Base-by-base conservation (phyloP, 2,797 vertebrate species). In the Peromyscus melanophrys region DNA sequence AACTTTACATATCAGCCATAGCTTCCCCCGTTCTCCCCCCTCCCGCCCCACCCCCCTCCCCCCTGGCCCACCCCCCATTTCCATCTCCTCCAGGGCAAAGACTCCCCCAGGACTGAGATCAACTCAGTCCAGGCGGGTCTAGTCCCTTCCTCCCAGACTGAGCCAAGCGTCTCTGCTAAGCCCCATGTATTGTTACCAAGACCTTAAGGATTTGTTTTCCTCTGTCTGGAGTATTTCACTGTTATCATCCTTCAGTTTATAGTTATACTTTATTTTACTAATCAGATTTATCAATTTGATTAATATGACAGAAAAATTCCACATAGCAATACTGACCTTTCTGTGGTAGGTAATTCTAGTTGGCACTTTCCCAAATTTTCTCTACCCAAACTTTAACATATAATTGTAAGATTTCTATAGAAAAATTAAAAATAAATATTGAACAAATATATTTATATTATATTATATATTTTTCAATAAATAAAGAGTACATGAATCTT, bases 161-260 rank as follows among this genome's bases (percentile, higher is more conserved):
- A n/a, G n/a, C n/a, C n/a, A n/a, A n/a, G n/a, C n/a, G n/a, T n/a
- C n/a, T n/a, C n/a, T n/a, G n/a, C n/a, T n/a, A n/a, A n/a, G n/a
- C n/a, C n/a, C n/a, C n/a, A 8, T 12, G 16, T 0, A 0, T 82
- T 55, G 6, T 61, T 73, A 4, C 16, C 23, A 57, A 7, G 14
- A 89, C 2, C 52, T 34, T 80, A 49, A 49, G 4, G 11, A 43
- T 76, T 73, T 19, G 59, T 40, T 17, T 59, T 29, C 4, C 21
- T 61, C 21, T 67, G 61, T 90, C 8, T 88, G 9, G n/a, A 49
- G 0, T 57, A 43, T 6, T 59, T 81, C 46, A 46, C 8, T n/a
- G 1, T 75, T 78, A 55, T 77, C 7, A 76, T 55, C 4, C 37
- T 93, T 31, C 17, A 59, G n/a, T 40, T 65, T 4, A 19, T 85